Evolutionary conservation across 2,888 invertebrate species (phyloP), one percentile per base, ranked within the genome.

Genomic region (Lacanobia wlatinum): DNA sequence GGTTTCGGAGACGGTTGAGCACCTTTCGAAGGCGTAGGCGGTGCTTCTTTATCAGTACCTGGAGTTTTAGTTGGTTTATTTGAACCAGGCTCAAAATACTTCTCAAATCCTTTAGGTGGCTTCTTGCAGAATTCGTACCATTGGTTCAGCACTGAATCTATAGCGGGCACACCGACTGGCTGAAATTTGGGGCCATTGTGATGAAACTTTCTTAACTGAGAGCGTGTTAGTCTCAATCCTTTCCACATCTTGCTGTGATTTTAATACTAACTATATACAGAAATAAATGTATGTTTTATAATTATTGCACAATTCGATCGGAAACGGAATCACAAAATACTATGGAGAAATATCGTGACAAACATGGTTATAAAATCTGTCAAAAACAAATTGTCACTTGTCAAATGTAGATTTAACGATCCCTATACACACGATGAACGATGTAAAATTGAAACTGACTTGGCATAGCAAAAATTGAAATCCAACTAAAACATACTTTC

Each of bases 71-170:
- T 84, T 61, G 94, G 92, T 89, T 96, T 96, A 83, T 94, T 91
- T 55, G 95, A 92, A 34, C 97, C 97, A 12, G 97, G 97, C 89
- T 97, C 97, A 88, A 98, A 99, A 92, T 98, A 99, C 90, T 99
- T 99, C 91, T 99, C 99, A 93, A 99, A 99, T 1, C 99, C 99
- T 94, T 99, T 99, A 0, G 99, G 99, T 18, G 98, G 98, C 88
- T 98, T 98, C 87, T 98, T 97, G 89, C 98, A 98, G 85, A 98
- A 95, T 82, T 95, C 94, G 76, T 94, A 95, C 96, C 96, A 98
- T 87, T 98, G 96, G 87, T 97, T 96, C 91, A 97, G 92, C 83
- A 97, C 95, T 84, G 96, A 95, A 93, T 97, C 96, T 88, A 97
- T 84, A 82, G 95, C 96, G 85, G 96, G 96, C 82, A 96, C 94